Percentiles rank a stretch among this genome's conserved stretches.
Conservation (phyloP, 2,797 vertebrate genomes). For the Gastrophryne carolinensis region DNA sequence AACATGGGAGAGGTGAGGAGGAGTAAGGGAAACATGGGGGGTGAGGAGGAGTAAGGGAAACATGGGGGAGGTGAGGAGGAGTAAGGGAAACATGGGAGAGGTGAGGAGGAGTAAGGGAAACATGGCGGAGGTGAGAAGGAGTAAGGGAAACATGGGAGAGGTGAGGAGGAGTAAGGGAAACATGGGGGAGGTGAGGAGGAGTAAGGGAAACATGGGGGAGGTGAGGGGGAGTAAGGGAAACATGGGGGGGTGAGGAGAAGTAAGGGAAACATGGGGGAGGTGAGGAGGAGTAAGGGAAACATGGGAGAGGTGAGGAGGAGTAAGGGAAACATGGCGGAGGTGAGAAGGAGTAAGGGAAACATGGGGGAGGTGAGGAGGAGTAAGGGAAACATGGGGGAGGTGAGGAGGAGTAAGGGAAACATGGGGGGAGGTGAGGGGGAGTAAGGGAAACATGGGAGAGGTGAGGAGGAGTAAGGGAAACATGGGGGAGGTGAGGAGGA, state of each 20-base stretch:
- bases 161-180: neutral
- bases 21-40: no score
- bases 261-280: neutral
- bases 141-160: no score
- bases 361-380: neutral
- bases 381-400: neutral
- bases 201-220: neutral
- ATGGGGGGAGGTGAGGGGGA: no score
- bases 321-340: neutral
- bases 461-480: neutral
- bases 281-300: neutral
- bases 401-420: neutral
- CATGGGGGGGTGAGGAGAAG: neutral
- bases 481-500: neutral
- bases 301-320: neutral
- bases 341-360: neutral
- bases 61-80: no score
- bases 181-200: neutral
- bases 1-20: no score
- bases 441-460: no score
- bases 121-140: no score
- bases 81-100: neutral
- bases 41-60: no score
- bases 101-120: neutral
- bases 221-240: neutral